A percentile compares a stretch with the other conserved stretches of the same genome.
phyloP scores from a whole-genome alignment of 2,888 invertebrate species.

The Philaethria dido region DNA sequence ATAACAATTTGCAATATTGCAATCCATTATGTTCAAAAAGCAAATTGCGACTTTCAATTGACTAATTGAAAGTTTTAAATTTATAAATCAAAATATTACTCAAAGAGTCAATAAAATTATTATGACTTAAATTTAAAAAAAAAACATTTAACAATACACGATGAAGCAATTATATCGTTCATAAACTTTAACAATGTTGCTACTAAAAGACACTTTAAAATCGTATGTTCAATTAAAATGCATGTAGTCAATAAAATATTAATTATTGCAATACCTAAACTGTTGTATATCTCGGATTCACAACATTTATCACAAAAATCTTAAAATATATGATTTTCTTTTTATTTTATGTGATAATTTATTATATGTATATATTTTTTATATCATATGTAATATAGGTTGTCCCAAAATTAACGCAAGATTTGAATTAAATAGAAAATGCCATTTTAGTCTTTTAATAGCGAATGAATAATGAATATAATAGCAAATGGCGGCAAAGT shows the following conservation, averaged over 20 bases:
- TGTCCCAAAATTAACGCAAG: too few species aligned
- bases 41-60: neutral
- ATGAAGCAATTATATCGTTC: constrained; percentile 9
- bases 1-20: neutral
- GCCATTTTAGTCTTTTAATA: too few species aligned
- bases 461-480: too few species aligned
- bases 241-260: neutral
- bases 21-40: neutral
- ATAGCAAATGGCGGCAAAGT: too few species aligned
- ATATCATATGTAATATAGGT: too few species aligned
- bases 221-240: neutral
- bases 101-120: constrained; percentile 2
- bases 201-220: neutral
- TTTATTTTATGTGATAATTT: too few species aligned
- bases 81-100: constrained; percentile 14
- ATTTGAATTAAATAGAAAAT: too few species aligned
- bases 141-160: neutral
- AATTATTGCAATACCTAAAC: neutral
- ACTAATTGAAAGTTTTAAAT: neutral
- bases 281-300: too few species aligned
- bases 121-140: neutral
- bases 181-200: neutral
- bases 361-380: too few species aligned
- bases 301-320: too few species aligned
- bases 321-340: too few species aligned